Base-by-base conservation (phyloP, 2,113 vertebrate genomes). In the Halcyon malimbica region DNA sequence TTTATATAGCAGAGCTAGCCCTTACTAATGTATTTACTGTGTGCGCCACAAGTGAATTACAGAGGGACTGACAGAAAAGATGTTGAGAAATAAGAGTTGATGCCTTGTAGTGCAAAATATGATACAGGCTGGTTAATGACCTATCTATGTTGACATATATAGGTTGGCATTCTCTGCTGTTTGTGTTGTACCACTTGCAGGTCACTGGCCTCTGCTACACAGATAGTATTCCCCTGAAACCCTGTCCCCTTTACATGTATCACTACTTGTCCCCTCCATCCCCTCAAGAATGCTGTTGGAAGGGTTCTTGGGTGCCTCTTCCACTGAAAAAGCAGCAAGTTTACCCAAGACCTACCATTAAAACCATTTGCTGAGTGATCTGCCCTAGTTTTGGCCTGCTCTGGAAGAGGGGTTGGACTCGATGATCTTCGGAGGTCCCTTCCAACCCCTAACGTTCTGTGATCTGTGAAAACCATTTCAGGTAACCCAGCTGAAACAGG, bases 141-240 rank as follows among this genome's bases (percentile, higher is more conserved):
- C 54, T 41, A 13, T 10, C 10, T 15, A 46, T 28, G 16, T 26
- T 35, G 48, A 39, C 6, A 57, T 1, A 42, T 42, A 42, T 42
- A 42, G 42, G 15, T 42, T 42, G 42, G 1, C 14, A 9, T 44
- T 75, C 50, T 91, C 50, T 29, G 29, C 11, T 68, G 16, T 24
- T 35, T 82, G n/a, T 37, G 29, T 35, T 8, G 20, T 56, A 76
- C 48, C 68, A 73, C 33, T 42, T 48, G 41, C 64, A 67, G 33
- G 31, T 53, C 31, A 54, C 46, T 44, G n/a, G 25, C 35, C 6
- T 10, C 37, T 59, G 41, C 46, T 70, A 5, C 37, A 84, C 64
- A 48, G 17, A 10, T 1, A 31, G 11, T 18, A 14, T 13, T 7
- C 9, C 13, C 42, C 10, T 0, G 1, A 74, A 73, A n/a, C 20